Base-by-base conservation (phyloP, 2,888 invertebrate genomes). In the Sturmia bella region DNA sequence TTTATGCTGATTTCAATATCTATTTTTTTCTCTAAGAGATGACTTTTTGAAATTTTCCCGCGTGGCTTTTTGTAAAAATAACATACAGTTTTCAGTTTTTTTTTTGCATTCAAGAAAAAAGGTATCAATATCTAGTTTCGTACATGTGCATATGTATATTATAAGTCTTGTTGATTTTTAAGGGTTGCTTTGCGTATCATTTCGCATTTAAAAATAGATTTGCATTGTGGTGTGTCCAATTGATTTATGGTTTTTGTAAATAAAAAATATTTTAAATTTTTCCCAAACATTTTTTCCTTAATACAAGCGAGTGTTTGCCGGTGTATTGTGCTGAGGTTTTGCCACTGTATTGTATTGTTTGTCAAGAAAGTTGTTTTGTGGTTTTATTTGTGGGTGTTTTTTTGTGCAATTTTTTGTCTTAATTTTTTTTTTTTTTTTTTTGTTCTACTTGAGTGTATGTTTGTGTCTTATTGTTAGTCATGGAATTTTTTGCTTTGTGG, bases 141-240 rank as follows among this genome's bases (percentile, higher is more conserved):
- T 66, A 15, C 41, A n/a, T 74, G 48, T 48, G 27, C 24, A 27
- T 37, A 13, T n/a, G 17, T 43, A 1, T 21, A 37, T 32, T 27
- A 37, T 56, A 70, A 69, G 61, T 76, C 73, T 56, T 80, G 76
- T 39, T 61, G 50, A 24, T 73, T 64, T 48, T 59, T 69, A 45
- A 73, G 73, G 73, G 78, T 72, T 72, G 78, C 9, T 73, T 79
- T 41, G 69, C 87, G 85, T 89, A 90, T 90, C 90, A 90, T 89
- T 89, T 89, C 86, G 90, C 89, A 89, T 89, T 90, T 90, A 90
- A 90, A 90, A 88, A 89, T 88, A 89, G 90, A 90, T 90, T 90
- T 90, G 88, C 88, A 88, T 89, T 88, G 85, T 84, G 88, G 88
- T 88, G 89, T 89, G 88, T 87, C 89, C 87, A 89, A 89, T 90